Conservation (phyloP, 2,797 vertebrate species). For the Esox masquinongy region DNA sequence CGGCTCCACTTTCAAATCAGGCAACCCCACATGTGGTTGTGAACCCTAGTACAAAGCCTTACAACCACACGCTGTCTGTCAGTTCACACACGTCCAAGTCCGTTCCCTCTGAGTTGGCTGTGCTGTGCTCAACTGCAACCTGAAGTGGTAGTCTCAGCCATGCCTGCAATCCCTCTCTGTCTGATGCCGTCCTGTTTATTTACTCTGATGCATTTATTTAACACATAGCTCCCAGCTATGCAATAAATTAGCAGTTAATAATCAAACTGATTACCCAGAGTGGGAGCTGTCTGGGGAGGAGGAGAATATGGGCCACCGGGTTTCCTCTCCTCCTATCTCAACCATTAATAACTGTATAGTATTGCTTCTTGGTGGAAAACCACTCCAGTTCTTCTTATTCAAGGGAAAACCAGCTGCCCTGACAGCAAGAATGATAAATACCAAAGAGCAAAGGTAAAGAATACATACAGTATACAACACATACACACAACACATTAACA, state of each 20-base stretch:
- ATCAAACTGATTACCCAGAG: conserved; percentile 65
- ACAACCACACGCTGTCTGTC: neutral
- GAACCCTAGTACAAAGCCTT: neutral
- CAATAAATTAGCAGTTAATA: conserved; percentile 79
- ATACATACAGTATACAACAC: neutral
- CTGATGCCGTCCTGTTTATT: conserved; percentile 36
- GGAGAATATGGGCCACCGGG: conserved; percentile 43
- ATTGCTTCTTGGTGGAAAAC: neutral
- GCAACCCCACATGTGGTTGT: too few species aligned
- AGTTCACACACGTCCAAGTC: neutral
- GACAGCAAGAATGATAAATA: neutral
- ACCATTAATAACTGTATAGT: neutral
- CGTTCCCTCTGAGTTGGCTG: neutral
- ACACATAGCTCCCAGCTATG: conserved; percentile 71
- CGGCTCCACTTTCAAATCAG: too few species aligned
- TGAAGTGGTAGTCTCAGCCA: conserved; percentile 3
- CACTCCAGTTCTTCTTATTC: neutral
- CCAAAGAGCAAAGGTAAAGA: neutral
- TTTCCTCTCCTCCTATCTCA: conserved; percentile 24
- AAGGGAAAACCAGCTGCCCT: neutral
- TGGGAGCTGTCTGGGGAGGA: conserved; percentile 37
- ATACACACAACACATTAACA: conserved; percentile 3
- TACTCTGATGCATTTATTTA: conserved; percentile 68
- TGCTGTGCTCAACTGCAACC: conserved; percentile 30
- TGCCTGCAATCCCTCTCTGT: neutral